Evolutionary conservation across 2,888 invertebrate genomes (phyloP).

Genomic region (Drosophila pseudotakahashii): DNA sequence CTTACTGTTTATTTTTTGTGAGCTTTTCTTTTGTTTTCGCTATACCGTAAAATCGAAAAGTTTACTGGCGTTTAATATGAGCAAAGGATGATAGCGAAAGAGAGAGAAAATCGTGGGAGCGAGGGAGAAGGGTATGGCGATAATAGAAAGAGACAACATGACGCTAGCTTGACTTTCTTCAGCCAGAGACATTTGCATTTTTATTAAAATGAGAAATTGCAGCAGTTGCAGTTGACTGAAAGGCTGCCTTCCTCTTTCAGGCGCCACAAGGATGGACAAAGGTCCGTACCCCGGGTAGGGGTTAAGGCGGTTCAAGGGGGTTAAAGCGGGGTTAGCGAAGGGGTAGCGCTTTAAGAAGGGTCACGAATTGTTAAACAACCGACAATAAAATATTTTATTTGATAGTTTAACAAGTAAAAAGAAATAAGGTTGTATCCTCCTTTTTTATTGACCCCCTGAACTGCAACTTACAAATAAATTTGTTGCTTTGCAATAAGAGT

Average conservation of each 20-base stretch:
- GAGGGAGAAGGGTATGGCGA: constrained; percentile 8
- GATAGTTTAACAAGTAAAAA: constrained; percentile 13
- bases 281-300: not conserved
- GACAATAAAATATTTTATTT: constrained; percentile 19
- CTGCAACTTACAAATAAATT: no score
- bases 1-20: constrained; percentile 16
- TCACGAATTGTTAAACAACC: constrained; percentile 13
- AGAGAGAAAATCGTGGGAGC: not conserved
- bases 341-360: constrained; percentile 2
- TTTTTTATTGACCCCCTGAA: not conserved
- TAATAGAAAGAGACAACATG: constrained; percentile 38
- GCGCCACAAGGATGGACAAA: constrained; percentile 35
- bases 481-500: no score
- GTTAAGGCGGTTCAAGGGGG: not conserved
- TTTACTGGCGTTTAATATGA: constrained; percentile 64
- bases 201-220: constrained; percentile 78
- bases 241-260: constrained; percentile 21
- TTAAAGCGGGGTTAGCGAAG: not conserved
- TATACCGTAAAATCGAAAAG: constrained; percentile 68
- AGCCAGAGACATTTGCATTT: constrained; percentile 72
- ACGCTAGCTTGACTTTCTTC: constrained; percentile 64
- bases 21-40: constrained; percentile 24
- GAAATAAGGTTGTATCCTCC: not conserved
- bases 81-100: not conserved
- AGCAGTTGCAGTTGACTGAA: constrained; percentile 67